These are phyloP conservation scores for Anolis apletophallus DNA, from an alignment of 2,797 vertebrate species.

Conservation along the genomic window DNA sequence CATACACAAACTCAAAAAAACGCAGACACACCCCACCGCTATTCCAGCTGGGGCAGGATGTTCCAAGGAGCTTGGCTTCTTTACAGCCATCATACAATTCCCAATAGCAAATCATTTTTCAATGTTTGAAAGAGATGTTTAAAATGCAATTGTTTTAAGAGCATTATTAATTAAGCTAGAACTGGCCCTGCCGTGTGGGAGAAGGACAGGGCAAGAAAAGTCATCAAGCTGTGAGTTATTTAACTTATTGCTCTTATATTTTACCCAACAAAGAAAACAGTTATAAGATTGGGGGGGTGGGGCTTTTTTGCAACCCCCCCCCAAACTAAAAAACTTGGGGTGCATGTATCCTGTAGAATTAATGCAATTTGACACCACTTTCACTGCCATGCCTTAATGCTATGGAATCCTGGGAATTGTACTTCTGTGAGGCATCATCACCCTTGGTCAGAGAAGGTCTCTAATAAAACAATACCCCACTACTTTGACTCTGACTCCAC, in stretches of 20 bases:
- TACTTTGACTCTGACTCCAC: neutral
- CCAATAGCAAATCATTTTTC: constrained; percentile 62
- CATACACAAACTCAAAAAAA: constrained; percentile 7
- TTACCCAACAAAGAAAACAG: neutral
- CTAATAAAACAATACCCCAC: neutral
- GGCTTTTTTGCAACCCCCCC: too few species aligned
- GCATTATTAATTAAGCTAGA: neutral
- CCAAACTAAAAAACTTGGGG: too few species aligned
- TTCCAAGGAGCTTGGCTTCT: constrained; percentile 52
- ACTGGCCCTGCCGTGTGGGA: neutral
- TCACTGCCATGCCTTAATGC: too few species aligned
- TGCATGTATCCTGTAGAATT: too few species aligned
- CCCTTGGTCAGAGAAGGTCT: too few species aligned
- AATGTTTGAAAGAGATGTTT: constrained; percentile 18
- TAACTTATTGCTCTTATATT: too few species aligned
- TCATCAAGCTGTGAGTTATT: neutral
- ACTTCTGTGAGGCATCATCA: too few species aligned
- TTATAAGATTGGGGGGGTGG: neutral
- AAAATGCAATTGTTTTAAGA: neutral
- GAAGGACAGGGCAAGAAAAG: neutral
- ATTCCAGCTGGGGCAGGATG: constrained; percentile 66
- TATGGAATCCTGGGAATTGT: too few species aligned
- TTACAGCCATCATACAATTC: constrained; percentile 60
- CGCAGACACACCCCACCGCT: constrained; percentile 16
- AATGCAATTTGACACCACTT: too few species aligned